Conservation (phyloP, 1,140 invertebrate genomes). For the Calosoma granatense region DNA sequence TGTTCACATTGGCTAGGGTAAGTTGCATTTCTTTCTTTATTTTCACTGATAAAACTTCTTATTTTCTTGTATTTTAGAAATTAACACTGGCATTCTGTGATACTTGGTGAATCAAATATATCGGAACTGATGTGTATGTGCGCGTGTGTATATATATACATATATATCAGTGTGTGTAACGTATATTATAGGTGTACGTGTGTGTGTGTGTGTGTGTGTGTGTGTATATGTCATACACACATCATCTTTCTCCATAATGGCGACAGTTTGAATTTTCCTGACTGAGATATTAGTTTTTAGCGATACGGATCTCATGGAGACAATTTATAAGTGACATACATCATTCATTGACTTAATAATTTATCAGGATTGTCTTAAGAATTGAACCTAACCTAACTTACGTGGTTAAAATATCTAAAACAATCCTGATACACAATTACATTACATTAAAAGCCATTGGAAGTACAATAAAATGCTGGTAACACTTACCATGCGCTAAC, state of each 20-base stretch:
- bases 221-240: too few species aligned
- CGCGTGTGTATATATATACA: not conserved
- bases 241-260: too few species aligned
- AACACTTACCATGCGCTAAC: not conserved
- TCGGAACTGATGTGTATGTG: not conserved
- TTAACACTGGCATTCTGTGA: not conserved
- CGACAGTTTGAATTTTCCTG: too few species aligned
- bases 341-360: too few species aligned
- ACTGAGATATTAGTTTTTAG: not conserved
- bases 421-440: too few species aligned
- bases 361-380: too few species aligned
- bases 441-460: not conserved
- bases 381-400: too few species aligned
- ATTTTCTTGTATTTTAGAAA: not conserved
- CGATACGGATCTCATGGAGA: not conserved
- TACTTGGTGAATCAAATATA: not conserved
- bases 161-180: not conserved
- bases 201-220: too few species aligned
- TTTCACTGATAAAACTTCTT: not conserved
- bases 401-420: not conserved
- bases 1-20: constrained; percentile 3
- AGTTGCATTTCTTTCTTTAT: not conserved
- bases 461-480: not conserved
- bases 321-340: too few species aligned
- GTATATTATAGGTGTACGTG: too few species aligned